phyloP scores from a whole-genome alignment of 2,113 vertebrate genomes.

The Steatornis caripensis region DNA sequence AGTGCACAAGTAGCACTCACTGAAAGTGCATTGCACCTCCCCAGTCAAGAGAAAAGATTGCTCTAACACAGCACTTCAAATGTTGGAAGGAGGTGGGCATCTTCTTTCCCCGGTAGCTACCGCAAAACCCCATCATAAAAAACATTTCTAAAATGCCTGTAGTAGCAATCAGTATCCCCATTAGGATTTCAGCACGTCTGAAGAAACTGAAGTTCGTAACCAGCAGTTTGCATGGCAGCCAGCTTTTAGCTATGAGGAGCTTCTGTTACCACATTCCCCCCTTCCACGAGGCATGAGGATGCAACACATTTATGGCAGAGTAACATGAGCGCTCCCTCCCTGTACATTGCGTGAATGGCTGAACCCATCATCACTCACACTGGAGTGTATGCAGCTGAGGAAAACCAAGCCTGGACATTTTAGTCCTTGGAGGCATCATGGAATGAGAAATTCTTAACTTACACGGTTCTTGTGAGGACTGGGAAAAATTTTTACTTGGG shows the following conservation, averaged over 20 bases:
- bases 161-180: neutral
- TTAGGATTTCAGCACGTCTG: neutral
- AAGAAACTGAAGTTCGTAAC: neutral
- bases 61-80: neutral
- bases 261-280: neutral
- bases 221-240: neutral
- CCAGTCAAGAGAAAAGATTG: neutral
- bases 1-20: neutral
- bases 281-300: neutral
- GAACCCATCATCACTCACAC: neutral
- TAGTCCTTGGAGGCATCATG: neutral
- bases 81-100: neutral
- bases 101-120: neutral
- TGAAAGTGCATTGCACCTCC: neutral
- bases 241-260: neutral
- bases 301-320: neutral
- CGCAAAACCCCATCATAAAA: neutral
- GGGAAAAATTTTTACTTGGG: neutral
- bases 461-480: neutral
- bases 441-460: neutral
- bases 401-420: neutral
- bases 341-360: neutral
- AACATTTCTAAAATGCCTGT: neutral
- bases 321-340: neutral
- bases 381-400: neutral